Evolutionary conservation across 2,888 invertebrate species (phyloP), one percentile per base, ranked within the genome.

Genomic region (Drosophila kanekoi): DNA sequence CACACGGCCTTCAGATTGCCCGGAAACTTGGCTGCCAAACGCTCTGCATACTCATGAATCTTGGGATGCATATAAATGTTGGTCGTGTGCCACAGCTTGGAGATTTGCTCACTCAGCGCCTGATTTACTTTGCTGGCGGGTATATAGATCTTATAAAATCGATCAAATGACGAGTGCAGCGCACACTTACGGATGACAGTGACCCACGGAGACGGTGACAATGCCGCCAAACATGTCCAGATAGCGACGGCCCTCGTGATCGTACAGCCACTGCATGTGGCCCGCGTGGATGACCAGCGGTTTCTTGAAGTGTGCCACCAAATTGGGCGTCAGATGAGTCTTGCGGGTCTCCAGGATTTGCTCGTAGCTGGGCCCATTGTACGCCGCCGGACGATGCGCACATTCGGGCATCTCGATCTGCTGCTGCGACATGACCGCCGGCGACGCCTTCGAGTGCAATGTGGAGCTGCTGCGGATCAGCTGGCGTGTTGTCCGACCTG

Each of bases 171-270:
- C 1, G 16, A 10, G 3, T 3, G 2, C 3, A 14, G 14, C 56
- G 8, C 1, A 8, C 41, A 94, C 96, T 95, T 94, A 98, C 98
- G 99, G 98, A 93, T 99, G 99, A 91, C 98, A 98, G 92, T 99
- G 99, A 20, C 99, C 99, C 2, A 99, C 98, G 57, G 98, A 98
- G 40, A 99, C 97, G 0, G 99, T 99, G 14, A 98, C 98, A 81
- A 99, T 99, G 8, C 99, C 99, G 5, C 96, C 99, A 91, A 98
- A 98, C 93, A 99, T 95, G 92, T 99, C 99, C 75, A 99, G 93
- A 92, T 98, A 99, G 82, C 97, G 94, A 73, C 94, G 95, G 4
- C 98, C 98, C 57, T 95, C 94, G 74, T 96, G 94, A 92, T 99
- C 98, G 92, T 95, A 99, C 5, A 99, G 92, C 96, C 97, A 99